These are phyloP conservation scores for Rana temporaria DNA, from an alignment of 2,113 vertebrate species.

Conservation along the genomic window DNA sequence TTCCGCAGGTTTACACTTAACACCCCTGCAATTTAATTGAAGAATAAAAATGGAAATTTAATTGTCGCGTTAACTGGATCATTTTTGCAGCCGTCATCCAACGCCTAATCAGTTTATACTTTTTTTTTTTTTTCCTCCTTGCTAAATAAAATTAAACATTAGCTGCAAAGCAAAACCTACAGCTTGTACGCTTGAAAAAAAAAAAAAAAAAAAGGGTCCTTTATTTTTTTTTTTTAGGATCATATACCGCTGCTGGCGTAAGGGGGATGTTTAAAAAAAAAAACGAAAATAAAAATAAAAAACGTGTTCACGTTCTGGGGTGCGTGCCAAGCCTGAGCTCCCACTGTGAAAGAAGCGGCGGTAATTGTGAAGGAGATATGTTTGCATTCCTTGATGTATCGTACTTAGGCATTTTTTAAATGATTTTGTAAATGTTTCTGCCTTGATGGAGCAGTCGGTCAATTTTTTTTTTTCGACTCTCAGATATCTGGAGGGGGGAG, in stretches of 20 bases:
- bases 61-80: conserved; percentile 30
- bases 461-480: neutral
- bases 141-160: conserved; percentile 16
- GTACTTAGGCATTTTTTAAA: conserved; percentile 48
- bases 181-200: neutral
- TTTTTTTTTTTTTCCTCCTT: neutral
- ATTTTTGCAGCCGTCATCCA: neutral
- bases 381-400: conserved; percentile 29
- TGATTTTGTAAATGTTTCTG: conserved; percentile 20
- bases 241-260: neutral
- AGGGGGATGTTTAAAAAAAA: neutral
- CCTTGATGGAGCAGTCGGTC: neutral
- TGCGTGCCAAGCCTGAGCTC: conserved; percentile 24
- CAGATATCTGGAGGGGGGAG: neutral
- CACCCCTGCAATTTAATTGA: conserved; percentile 27
- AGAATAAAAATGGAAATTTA: conserved; percentile 46
- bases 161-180: conserved; percentile 19
- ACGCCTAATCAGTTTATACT: conserved; percentile 25
- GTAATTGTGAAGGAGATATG: conserved; percentile 41
- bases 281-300: neutral
- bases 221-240: neutral
- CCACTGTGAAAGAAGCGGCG: conserved; percentile 14
- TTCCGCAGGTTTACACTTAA: conserved; percentile 30
- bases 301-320: neutral
- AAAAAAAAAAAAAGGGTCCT: neutral